A percentile compares a stretch with the other conserved stretches of the same genome.
phyloP scores from a whole-genome alignment of 2,113 vertebrate genomes.

The Chascanopsetta lugubris region DNA sequence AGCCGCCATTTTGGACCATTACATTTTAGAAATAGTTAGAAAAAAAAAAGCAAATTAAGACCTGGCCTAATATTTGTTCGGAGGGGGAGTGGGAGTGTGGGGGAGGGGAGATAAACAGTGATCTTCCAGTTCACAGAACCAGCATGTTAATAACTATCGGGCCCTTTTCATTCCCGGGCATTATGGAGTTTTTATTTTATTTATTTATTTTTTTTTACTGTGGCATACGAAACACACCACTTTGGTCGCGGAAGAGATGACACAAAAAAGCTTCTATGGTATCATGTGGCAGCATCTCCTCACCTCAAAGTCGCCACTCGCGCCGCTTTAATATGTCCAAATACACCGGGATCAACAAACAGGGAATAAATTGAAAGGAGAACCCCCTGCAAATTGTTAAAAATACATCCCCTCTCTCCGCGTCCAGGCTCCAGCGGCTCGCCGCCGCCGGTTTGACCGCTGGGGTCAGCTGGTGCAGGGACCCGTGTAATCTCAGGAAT shows the following conservation, averaged over 20 bases:
- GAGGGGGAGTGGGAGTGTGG: slow-evolving; percentile 82
- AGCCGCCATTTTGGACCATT: no score
- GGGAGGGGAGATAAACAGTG: slow-evolving; percentile 76
- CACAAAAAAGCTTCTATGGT: slow-evolving; percentile 22
- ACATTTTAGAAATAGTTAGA: no score
- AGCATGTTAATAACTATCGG: slow-evolving; percentile 70
- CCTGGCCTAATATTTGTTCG: slow-evolving; percentile 71
- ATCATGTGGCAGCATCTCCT: slow-evolving; percentile 41
- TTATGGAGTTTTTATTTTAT: no score
- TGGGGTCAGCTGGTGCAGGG: slow-evolving; percentile 85
- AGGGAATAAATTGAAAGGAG: slow-evolving; percentile 44
- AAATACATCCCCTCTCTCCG: slow-evolving; percentile 69
- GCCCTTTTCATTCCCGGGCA: slow-evolving; percentile 54
- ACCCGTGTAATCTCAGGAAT: slow-evolving; percentile 89
- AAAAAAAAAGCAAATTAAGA: no score
- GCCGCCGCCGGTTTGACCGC: slow-evolving; percentile 80
- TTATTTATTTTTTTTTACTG: no score
- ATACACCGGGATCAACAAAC: slow-evolving; percentile 53
- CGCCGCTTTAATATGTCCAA: slow-evolving; percentile 41
- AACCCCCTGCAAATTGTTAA: slow-evolving; percentile 55
- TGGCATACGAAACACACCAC: background rate
- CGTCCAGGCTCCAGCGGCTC: slow-evolving; percentile 81
- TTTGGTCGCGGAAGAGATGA: slow-evolving; percentile 7
- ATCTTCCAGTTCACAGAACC: slow-evolving; percentile 73
- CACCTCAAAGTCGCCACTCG: slow-evolving; percentile 23